A percentile compares a stretch with the other conserved stretches of the same genome.
Conservation (phyloP, 2,888 invertebrate species). For the Graphium colonna region DNA sequence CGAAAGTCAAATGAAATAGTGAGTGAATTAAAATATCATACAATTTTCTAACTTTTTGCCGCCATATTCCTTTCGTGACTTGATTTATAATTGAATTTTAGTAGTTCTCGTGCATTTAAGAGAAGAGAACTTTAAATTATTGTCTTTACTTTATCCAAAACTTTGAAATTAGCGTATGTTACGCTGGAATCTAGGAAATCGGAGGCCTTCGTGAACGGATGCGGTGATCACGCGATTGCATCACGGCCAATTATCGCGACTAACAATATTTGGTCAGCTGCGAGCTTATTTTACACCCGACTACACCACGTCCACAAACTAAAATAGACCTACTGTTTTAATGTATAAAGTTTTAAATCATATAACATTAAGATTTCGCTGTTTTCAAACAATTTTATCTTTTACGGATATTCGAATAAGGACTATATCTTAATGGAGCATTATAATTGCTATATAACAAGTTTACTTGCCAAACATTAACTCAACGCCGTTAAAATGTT, state of each 20-base stretch:
- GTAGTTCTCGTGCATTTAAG: neutral
- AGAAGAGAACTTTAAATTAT: neutral
- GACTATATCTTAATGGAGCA: constrained; percentile 34
- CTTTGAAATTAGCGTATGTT: too few species aligned
- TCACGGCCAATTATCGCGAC: constrained; percentile 76
- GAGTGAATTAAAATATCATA: too few species aligned
- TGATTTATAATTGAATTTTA: too few species aligned
- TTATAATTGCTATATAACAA: constrained; percentile 42
- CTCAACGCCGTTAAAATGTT: constrained; percentile 50
- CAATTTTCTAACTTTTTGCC: too few species aligned
- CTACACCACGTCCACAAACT: constrained; percentile 22
- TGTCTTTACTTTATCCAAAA: too few species aligned
- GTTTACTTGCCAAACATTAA: constrained; percentile 60
- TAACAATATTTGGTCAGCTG: constrained; percentile 79
- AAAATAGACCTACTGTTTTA: constrained; percentile 30
- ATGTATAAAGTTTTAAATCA: constrained; percentile 30
- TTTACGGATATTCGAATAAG: constrained; percentile 39
- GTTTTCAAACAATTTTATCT: constrained; percentile 39
- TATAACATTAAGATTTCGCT: neutral
- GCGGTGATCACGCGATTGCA: constrained; percentile 71
- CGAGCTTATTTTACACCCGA: constrained; percentile 52
- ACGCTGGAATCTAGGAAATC: constrained; percentile 27
- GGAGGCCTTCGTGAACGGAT: constrained; percentile 31
- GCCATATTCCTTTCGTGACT: too few species aligned
- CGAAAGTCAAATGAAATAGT: too few species aligned